Evolutionary conservation across 1,140 invertebrate species (phyloP), one percentile per base, ranked within the genome.

Genomic region (Polypedilum pembai): DNA sequence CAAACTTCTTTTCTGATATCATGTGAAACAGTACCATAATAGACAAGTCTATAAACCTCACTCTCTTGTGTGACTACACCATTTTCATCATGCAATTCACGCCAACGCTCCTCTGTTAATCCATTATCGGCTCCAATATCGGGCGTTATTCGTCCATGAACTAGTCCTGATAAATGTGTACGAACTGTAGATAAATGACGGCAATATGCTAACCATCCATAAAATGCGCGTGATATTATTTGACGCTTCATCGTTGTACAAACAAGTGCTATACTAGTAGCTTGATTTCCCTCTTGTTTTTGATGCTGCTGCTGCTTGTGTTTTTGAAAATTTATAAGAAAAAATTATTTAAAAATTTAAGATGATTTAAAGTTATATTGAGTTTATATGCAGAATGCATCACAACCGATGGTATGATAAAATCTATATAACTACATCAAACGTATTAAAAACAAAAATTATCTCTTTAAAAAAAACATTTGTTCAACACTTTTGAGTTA

Each of bases 191-290:
- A 91, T 77, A 98, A 83, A 81, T 98, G 95, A 12, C 95, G 84
- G 80, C 94, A 96, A 80, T 98, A 95, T 8, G 95, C 94, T 69
- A 97, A 83, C 95, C 94, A 98, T 74, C 95, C 95, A 82, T 98
- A 97, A 83, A 98, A 98, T 66, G 96, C 96, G 76, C 95, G 84
- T 0, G 94, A 96, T 76, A 98, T 92, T 74, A 98, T 97, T 84
- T 98, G 95, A 65, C 91, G 87, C 76, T 90, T 91, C 95, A 98
- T 98, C 0, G 93, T 95, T 79, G 92, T 90, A 85, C 95, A 98
- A n/a, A 98, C 88, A 75, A 91, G 84, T 79, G 87, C 86, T 63
- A 87, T 87, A 74, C 86, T 87, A 20, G 86, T 85, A 18, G 83
- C 82, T 82, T 87, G 82, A 20, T 76, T 78, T 40, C 78, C 77